Evolutionary conservation across 2,888 invertebrate genomes (phyloP).

Genomic region (Leptinotarsa tumamoca): DNA sequence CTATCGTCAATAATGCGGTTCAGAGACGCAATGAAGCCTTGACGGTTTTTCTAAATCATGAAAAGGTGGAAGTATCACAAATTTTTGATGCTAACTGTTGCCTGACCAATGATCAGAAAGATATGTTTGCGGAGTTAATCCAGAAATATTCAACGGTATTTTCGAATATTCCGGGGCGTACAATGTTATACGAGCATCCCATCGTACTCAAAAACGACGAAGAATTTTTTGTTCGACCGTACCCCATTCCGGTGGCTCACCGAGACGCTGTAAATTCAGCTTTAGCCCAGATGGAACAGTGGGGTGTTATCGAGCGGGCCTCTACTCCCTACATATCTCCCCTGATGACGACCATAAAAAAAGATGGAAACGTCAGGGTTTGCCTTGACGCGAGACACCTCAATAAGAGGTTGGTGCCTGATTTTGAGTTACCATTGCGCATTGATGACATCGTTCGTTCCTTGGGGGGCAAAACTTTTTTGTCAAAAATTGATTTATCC

Average conservation of each 20-base stretch:
- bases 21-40: not conserved
- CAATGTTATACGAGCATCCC: constrained; percentile 14
- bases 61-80: not conserved
- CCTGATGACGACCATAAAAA: constrained; percentile 50
- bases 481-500: too few relatives aligned
- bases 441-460: too few relatives aligned
- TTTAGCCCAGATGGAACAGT: constrained; percentile 11
- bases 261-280: constrained; percentile 18
- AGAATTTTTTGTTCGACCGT: constrained; percentile 12
- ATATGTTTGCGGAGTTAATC: not conserved
- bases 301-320: constrained; percentile 53
- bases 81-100: constrained; percentile 2
- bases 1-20: not conserved
- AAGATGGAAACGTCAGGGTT: constrained; percentile 50
- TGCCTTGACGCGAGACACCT: constrained; percentile 49
- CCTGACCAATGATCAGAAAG: not conserved
- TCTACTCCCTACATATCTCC: constrained; percentile 53
- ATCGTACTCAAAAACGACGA: constrained; percentile 21
- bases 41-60: not conserved
- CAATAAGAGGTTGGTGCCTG: too few relatives aligned
- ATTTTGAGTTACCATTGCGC: too few relatives aligned
- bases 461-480: too few relatives aligned
- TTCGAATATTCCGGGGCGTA: constrained; percentile 18
- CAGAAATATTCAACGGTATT: constrained; percentile 4
- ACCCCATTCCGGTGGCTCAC: constrained; percentile 20